Evolutionary conservation across 2,113 vertebrate genomes (phyloP), one percentile per base, ranked within the genome.

Genomic region (Gadus chalcogrammus): DNA sequence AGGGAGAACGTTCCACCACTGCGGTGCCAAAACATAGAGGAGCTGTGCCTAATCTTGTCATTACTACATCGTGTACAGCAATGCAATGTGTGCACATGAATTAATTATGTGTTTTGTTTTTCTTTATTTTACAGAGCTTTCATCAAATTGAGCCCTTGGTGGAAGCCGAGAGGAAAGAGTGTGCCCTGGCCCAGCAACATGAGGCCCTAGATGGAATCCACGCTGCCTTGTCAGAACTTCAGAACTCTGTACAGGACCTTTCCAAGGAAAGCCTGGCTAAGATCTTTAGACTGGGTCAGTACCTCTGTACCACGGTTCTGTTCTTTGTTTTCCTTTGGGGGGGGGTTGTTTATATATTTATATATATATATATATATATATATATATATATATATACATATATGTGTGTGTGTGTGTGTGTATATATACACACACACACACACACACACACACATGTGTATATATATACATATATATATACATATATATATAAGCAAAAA

Each of bases 241-340:
- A 86, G 28, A 84, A 83, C 6, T 79, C 69, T 0, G 5, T 90
- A 20, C 81, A 90, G 53, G 72, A 88, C 1, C 66, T 87, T 1
- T 89, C 72, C 81, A 89, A 88, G 82, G 74, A 63, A 70, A 85
- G 68, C 31, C 52, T 91, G 35, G 68, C 71, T 55, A 86, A 75
- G 71, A 81, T 92, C 38, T 3, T 53, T 64, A 79, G 70, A 56
- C 35, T 82, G 71, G 77, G 92, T 93, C n/a, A 75, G 84, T 75
- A 0, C 16, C 58, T 18, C 42, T 17, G 22, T 8, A 62, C 35
- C 24, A 16, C 35, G 28, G 27, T 16, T 31, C 15, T 16, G 17
- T 64, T 9, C 38, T 48, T 4, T 53, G 9, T 66, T 16, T 0
- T 67, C 42, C 61, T 4, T 8, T 67, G 12, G 20, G 20, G 20